Evolutionary conservation across 2,113 vertebrate species (phyloP).

Genomic region (Crypturellus undulatus): DNA sequence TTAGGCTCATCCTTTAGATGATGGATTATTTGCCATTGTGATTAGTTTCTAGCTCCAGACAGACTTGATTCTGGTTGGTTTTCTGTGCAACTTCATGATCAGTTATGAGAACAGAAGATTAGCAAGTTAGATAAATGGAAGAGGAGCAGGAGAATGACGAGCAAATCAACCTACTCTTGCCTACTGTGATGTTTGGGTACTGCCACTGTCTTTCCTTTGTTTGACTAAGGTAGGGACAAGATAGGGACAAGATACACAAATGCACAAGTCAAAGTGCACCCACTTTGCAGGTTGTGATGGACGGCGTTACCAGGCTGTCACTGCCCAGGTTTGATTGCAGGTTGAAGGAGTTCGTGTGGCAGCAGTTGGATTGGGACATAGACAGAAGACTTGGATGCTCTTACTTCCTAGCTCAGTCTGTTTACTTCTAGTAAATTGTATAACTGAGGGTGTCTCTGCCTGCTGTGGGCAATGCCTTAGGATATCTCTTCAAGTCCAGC

Average conservation of each 20-base stretch:
- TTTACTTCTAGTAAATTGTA: neutral
- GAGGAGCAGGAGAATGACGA: neutral
- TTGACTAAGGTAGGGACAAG: neutral
- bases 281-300: neutral
- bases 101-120: neutral
- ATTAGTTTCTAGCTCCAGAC: neutral
- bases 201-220: neutral
- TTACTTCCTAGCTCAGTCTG: neutral
- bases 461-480: neutral
- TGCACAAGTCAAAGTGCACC: neutral
- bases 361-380: neutral
- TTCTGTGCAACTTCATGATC: neutral
- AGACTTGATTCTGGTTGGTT: neutral
- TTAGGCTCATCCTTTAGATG: neutral
- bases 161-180: neutral
- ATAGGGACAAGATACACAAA: neutral
- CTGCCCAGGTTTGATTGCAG: neutral
- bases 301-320: neutral
- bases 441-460: neutral
- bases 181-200: fast-evolving
- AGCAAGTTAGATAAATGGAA: neutral
- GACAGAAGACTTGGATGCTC: fast-evolving
- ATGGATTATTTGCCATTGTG: neutral
- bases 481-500: neutral
- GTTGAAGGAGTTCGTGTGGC: neutral